Evolutionary conservation across 2,113 vertebrate genomes (phyloP), one percentile per base, ranked within the genome.

Genomic region (Vanacampus margaritifer): DNA sequence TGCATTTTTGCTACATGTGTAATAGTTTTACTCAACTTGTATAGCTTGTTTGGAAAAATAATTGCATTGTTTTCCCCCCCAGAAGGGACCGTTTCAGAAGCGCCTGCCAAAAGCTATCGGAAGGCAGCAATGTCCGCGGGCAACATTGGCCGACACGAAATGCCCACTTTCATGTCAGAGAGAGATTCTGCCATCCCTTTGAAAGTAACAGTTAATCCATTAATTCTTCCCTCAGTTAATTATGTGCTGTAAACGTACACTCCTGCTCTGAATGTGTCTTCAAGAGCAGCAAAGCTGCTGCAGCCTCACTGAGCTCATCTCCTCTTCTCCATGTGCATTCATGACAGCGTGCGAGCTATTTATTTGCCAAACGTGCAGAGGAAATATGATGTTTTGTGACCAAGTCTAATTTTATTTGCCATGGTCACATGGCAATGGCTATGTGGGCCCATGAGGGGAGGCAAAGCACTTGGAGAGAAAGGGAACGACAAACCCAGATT

Each of bases 371-470:
- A 45, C 51, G 68, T 74, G 71, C 39, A 53, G 41, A 58, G 37
- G 53, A 62, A 67, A 41, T 51, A 64, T 70, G 50, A 1, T 37
- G 21, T 66, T 78, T 69, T 79, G 68, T 74, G 65, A 78, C 74
- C 79, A 84, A 73, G 80, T 65, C 81, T 50, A 85, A 86, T 86
- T 69, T 74, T 75, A 77, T 87, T 90, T 71, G 65, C 72, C 72
- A 79, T 61, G 80, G 78, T 84, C 83, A 88, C 69, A 37, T 86
- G 78, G 75, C 46, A 67, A 60, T 21, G 69, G 77, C 79, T 79
- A 81, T 73, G 71, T 76, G 45, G 67, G 74, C 65, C 72, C 76
- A 71, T 75, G 46, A 69, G 79, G 36, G 79, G 77, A 76, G 66
- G 54, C 68, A 74, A 79, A 67, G 28, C 46, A 78, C 74, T 79